These are phyloP conservation scores for Hipparchia sbordonii DNA, from an alignment of 2,888 invertebrate species.

Conservation along the genomic window DNA sequence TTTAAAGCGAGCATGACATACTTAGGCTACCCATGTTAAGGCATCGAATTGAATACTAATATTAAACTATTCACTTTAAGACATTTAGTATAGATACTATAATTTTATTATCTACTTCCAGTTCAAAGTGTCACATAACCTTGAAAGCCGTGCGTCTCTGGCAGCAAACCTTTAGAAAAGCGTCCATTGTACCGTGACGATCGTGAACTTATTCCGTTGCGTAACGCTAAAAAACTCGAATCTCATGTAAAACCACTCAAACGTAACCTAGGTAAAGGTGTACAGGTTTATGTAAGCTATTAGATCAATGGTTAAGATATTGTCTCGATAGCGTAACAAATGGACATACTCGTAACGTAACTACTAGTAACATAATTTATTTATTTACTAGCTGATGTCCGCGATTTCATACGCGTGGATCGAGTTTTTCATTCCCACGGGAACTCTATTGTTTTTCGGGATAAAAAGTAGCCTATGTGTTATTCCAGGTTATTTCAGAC, in stretches of 20 bases:
- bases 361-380: neutral
- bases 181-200: slow-evolving; percentile 64
- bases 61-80: too few relatives aligned
- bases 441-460: too few relatives aligned
- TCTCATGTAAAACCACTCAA: slow-evolving; percentile 28
- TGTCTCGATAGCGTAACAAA: neutral
- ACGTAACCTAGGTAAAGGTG: neutral
- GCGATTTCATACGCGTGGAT: too few relatives aligned
- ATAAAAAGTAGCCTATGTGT: too few relatives aligned
- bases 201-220: slow-evolving; percentile 72
- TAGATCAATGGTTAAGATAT: slow-evolving; percentile 2
- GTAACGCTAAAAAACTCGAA: slow-evolving; percentile 39
- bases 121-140: slow-evolving; percentile 50
- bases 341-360: neutral
- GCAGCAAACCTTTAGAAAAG: slow-evolving; percentile 75
- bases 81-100: too few relatives aligned
- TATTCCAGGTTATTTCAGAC: too few relatives aligned
- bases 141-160: slow-evolving; percentile 66
- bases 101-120: neutral
- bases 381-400: too few relatives aligned
- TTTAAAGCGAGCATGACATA: too few relatives aligned
- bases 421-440: too few relatives aligned
- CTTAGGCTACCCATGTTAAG: too few relatives aligned
- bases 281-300: neutral
- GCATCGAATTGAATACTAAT: too few relatives aligned